Evolutionary conservation across 2,797 vertebrate genomes (phyloP).

Genomic region (Knipowitschia caucasica): DNA sequence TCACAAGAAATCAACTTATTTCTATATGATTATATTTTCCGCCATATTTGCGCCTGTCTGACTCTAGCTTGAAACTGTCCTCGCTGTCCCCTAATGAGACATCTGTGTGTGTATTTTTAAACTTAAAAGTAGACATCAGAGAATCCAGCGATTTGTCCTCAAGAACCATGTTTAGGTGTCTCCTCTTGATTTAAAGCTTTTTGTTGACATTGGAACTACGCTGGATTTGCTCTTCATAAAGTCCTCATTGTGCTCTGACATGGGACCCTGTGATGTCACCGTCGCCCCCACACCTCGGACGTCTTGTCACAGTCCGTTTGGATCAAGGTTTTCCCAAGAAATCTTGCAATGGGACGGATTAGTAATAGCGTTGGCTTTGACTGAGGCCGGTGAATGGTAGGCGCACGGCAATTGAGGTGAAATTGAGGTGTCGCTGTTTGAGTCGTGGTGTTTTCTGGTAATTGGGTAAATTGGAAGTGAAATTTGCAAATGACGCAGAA

Average conservation of each 20-base stretch:
- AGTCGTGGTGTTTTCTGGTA: neutral
- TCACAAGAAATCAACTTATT: too few species aligned
- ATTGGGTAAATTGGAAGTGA: neutral
- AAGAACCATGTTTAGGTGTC: too few species aligned
- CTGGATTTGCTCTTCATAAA: constrained; percentile 63
- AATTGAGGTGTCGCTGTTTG: constrained; percentile 20
- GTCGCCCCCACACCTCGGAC: constrained; percentile 66
- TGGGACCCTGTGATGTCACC: constrained; percentile 63
- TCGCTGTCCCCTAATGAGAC: too few species aligned
- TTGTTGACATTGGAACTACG: constrained; percentile 54
- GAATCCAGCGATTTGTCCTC: too few species aligned
- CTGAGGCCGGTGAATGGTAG: constrained; percentile 41
- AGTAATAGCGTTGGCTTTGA: constrained; percentile 29
- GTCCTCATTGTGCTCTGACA: constrained; percentile 61
- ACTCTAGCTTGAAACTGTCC: too few species aligned
- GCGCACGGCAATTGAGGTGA: constrained; percentile 17
- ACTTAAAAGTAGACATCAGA: too few species aligned
- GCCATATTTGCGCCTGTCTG: too few species aligned
- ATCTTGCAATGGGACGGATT: constrained; percentile 29
- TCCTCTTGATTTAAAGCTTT: too few species aligned
- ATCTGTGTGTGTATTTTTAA: too few species aligned
- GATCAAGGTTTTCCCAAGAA: constrained; percentile 42
- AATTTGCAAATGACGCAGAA: constrained; percentile 1
- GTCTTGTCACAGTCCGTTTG: constrained; percentile 59
- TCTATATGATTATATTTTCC: too few species aligned